Evolutionary conservation across 2,113 vertebrate genomes (phyloP).

Genomic region (Cairina moschata): DNA sequence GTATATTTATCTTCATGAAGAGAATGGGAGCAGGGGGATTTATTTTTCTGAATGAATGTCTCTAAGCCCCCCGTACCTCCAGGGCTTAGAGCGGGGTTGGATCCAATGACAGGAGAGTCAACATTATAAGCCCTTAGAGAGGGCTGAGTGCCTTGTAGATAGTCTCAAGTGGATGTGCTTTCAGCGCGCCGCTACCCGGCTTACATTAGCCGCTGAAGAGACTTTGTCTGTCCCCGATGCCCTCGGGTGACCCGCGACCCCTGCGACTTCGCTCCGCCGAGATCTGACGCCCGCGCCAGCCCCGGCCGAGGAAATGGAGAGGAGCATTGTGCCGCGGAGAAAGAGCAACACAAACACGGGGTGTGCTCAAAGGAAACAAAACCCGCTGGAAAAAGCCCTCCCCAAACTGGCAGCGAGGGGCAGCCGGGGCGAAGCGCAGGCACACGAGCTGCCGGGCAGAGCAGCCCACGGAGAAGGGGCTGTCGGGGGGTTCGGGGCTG

Average conservation of each 20-base stretch:
- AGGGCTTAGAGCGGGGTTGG: slow-evolving; percentile 79
- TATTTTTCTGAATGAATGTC: slow-evolving; percentile 76
- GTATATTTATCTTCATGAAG: slow-evolving; percentile 75
- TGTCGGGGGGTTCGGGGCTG: neutral
- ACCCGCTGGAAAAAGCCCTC: neutral
- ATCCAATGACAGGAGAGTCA: slow-evolving; percentile 81
- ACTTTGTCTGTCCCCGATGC: slow-evolving; percentile 76
- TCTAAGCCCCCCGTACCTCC: slow-evolving; percentile 74
- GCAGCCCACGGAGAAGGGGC: accelerated
- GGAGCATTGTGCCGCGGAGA: slow-evolving; percentile 77
- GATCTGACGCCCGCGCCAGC: slow-evolving; percentile 72
- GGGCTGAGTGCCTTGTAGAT: slow-evolving; percentile 76
- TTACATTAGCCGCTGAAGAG: slow-evolving; percentile 80
- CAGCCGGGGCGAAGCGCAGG: neutral
- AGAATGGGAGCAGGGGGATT: slow-evolving; percentile 73
- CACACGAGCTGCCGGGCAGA: neutral
- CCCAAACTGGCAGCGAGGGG: neutral
- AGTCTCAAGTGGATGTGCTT: slow-evolving; percentile 84
- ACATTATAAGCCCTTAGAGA: slow-evolving; percentile 81
- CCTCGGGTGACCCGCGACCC: slow-evolving; percentile 83
- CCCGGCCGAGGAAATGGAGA: slow-evolving; percentile 80
- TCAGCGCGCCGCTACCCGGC: slow-evolving; percentile 78
- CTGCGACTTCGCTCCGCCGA: slow-evolving; percentile 69
- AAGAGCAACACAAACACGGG: slow-evolving; percentile 78
- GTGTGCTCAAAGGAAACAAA: slow-evolving; percentile 79